Conservation (phyloP, 2,797 vertebrate species). For the Rhynchotus rufescens region DNA sequence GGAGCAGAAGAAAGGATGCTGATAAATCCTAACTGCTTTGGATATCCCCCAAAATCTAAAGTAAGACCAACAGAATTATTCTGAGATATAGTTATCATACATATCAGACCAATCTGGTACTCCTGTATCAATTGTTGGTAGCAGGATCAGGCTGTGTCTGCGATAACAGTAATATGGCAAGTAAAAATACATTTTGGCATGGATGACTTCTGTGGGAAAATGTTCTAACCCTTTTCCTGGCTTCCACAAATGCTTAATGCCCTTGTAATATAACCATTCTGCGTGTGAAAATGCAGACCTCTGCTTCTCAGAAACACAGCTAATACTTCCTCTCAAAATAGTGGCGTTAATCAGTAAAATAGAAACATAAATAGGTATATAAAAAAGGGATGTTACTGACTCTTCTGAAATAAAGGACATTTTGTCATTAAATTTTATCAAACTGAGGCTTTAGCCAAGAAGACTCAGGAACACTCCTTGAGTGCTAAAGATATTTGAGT, state of each 20-base stretch:
- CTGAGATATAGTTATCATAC: not conserved
- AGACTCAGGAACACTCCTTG: not conserved
- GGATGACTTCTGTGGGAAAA: not conserved
- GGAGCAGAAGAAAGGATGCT: not conserved
- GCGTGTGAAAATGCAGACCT: not conserved
- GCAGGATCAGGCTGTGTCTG: not conserved
- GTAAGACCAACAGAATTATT: not conserved
- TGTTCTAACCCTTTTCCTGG: not conserved
- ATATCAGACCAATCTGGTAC: not conserved
- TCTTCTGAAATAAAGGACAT: not conserved
- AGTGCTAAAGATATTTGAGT: not conserved
- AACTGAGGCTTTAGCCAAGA: not conserved
- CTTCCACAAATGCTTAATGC: not conserved
- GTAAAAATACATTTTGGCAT: not conserved
- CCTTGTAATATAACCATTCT: not conserved
- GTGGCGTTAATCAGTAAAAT: not conserved
- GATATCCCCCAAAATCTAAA: not conserved
- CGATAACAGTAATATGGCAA: not conserved
- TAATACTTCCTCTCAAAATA: not conserved
- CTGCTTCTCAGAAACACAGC: not conserved
- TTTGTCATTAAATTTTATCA: not conserved
- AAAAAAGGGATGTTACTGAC: not conserved
- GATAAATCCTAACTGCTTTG: not conserved
- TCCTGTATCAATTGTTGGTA: rapidly evolving
- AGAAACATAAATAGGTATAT: not conserved